These are phyloP conservation scores for Laothoe populi DNA, from an alignment of 2,888 invertebrate genomes.

Conservation along the genomic window DNA sequence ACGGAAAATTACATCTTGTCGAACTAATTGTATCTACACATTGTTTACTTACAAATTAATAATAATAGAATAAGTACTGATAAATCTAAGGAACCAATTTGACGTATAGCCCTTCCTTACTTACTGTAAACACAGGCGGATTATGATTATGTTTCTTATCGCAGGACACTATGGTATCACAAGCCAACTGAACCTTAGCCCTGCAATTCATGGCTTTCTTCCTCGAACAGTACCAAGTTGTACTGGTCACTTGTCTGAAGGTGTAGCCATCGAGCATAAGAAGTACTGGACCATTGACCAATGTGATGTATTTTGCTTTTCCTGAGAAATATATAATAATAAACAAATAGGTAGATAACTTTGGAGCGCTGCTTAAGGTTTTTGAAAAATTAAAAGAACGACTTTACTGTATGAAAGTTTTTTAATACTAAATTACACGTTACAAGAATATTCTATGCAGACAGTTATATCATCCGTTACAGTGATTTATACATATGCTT, in stretches of 20 bases:
- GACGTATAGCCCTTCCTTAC: slow-evolving; percentile 6
- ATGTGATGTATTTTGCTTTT: slow-evolving; percentile 4
- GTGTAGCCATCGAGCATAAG: slow-evolving; percentile 44
- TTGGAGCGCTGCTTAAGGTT: too few relatives aligned
- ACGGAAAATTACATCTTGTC: too few relatives aligned
- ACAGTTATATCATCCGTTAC: too few relatives aligned
- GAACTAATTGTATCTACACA: too few relatives aligned
- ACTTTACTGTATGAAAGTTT: too few relatives aligned
- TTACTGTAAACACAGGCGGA: neutral
- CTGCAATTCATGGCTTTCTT: slow-evolving; percentile 46
- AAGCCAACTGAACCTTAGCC: slow-evolving; percentile 37
- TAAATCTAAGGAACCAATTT: neutral
- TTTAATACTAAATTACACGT: too few relatives aligned
- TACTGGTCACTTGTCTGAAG: slow-evolving; percentile 47
- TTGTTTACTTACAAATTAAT: too few relatives aligned
- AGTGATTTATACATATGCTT: too few relatives aligned
- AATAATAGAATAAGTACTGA: neutral
- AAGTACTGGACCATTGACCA: slow-evolving; percentile 5
- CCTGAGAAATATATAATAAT: neutral
- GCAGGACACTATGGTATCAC: neutral
- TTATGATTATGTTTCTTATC: neutral
- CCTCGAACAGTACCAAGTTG: slow-evolving; percentile 57
- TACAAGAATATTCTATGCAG: too few relatives aligned
- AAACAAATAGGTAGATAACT: too few relatives aligned
- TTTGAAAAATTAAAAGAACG: too few relatives aligned